Percentiles rank a stretch among this genome's conserved stretches.
phyloP scores from a whole-genome alignment of 1,140 invertebrate genomes.

The Chionoecetes opilio region DNA sequence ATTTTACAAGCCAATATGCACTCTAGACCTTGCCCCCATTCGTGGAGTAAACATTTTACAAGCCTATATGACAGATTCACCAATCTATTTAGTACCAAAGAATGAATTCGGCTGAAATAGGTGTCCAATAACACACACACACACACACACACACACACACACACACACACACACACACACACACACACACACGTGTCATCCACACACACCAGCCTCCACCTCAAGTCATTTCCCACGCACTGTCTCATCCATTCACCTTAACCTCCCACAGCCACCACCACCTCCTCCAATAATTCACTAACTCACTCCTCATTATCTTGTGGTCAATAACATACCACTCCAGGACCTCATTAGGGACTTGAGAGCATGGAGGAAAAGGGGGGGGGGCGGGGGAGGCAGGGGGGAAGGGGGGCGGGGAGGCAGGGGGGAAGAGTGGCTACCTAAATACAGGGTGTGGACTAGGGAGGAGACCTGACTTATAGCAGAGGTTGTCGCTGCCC shows the following conservation, averaged over 20 bases:
- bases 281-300: background rate
- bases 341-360: background rate
- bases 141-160: too few species aligned
- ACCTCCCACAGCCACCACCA: background rate
- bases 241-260: background rate
- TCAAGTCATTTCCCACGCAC: background rate
- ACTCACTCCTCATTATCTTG: constrained; percentile 3
- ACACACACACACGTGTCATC: too few species aligned
- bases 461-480: background rate
- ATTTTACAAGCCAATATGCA: too few species aligned
- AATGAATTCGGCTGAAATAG: too few species aligned
- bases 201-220: background rate
- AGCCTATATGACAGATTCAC: too few species aligned
- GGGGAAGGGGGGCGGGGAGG: background rate
- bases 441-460: constrained; percentile 1
- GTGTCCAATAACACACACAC: too few species aligned
- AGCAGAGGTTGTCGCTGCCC: background rate
- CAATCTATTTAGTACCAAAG: too few species aligned
- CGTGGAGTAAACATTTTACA: too few species aligned
- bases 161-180: too few species aligned
- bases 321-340: background rate
- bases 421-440: background rate
- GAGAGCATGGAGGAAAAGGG: background rate
- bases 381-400: background rate
- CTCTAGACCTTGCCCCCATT: too few species aligned